Evolutionary conservation across 92 coral and sea anemone species (phyloP).

Genomic region (Phenganax subtilis): DNA sequence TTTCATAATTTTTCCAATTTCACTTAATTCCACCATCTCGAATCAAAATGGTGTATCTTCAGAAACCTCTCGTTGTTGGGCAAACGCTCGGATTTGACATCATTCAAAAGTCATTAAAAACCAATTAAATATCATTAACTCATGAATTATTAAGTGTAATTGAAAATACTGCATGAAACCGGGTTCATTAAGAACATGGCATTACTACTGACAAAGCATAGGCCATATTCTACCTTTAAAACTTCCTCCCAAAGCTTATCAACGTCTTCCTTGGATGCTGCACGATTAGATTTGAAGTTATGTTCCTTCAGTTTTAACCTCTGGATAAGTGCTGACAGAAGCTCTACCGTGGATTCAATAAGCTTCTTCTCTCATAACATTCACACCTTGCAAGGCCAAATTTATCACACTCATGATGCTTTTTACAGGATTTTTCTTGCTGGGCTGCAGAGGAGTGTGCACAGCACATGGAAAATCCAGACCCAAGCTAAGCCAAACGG

Average conservation of each 20-base stretch:
- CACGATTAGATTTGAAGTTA: constrained; percentile 31
- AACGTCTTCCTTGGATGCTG: constrained; percentile 42
- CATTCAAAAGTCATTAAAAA: too few relatives aligned
- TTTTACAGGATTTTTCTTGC: constrained; percentile 32
- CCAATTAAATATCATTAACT: too few relatives aligned
- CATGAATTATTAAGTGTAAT: too few relatives aligned
- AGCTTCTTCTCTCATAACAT: constrained; percentile 16
- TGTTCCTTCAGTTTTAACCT: constrained; percentile 31
- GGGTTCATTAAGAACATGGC: too few relatives aligned
- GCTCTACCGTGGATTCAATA: constrained; percentile 17
- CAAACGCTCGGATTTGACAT: too few relatives aligned
- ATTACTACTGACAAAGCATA: too few relatives aligned
- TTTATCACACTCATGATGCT: constrained; percentile 36
- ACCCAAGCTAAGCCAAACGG: constrained; percentile 18
- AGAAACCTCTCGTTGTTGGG: too few relatives aligned
- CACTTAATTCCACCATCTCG: too few relatives aligned
- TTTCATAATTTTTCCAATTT: too few relatives aligned
- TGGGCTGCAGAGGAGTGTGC: constrained; percentile 33
- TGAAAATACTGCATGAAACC: too few relatives aligned
- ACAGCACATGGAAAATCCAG: constrained; percentile 37
- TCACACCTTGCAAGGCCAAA: constrained; percentile 32
- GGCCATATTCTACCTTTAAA: constrained; percentile 24
- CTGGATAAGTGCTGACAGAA: constrained; percentile 23
- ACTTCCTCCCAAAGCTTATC: constrained; percentile 29
- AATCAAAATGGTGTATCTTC: too few relatives aligned